These are phyloP conservation scores for Callosobruchus maculatus DNA, from an alignment of 2,888 invertebrate species.

Conservation along the genomic window DNA sequence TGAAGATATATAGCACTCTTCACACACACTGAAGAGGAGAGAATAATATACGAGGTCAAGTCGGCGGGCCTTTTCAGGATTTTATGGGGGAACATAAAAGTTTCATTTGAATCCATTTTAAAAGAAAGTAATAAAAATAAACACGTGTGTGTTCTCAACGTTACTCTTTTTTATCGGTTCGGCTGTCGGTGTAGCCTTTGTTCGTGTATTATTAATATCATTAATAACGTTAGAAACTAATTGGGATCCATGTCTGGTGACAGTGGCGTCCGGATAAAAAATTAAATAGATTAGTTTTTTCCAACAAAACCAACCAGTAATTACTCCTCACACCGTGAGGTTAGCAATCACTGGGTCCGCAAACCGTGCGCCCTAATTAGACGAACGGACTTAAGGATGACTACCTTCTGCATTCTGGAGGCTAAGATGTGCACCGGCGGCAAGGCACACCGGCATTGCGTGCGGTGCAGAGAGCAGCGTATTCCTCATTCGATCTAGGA, in stretches of 20 bases:
- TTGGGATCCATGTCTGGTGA: neutral
- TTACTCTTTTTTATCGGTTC: constrained; percentile 15
- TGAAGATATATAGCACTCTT: neutral
- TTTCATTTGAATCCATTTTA: constrained; percentile 24
- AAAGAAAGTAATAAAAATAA: constrained; percentile 33
- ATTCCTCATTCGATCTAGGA: no score
- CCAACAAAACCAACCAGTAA: no score
- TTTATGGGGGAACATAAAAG: constrained; percentile 25
- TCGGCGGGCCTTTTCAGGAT: constrained; percentile 22
- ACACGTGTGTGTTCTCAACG: constrained; percentile 27
- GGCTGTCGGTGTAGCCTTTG: neutral
- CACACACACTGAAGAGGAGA: neutral
- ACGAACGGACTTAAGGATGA: no score
- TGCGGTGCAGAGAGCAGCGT: no score
- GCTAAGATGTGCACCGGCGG: no score
- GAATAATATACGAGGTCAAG: constrained; percentile 15
- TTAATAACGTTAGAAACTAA: neutral
- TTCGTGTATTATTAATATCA: neutral
- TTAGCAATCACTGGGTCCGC: no score
- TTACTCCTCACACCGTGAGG: no score
- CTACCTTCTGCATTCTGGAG: no score
- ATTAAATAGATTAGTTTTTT: no score
- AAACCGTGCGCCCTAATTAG: no score
- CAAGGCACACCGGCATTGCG: no score
- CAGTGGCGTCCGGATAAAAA: no score